A percentile compares a stretch with the other conserved stretches of the same genome.
phyloP scores from a whole-genome alignment of 1,140 invertebrate genomes.

The Drosophila elegans region DNA sequence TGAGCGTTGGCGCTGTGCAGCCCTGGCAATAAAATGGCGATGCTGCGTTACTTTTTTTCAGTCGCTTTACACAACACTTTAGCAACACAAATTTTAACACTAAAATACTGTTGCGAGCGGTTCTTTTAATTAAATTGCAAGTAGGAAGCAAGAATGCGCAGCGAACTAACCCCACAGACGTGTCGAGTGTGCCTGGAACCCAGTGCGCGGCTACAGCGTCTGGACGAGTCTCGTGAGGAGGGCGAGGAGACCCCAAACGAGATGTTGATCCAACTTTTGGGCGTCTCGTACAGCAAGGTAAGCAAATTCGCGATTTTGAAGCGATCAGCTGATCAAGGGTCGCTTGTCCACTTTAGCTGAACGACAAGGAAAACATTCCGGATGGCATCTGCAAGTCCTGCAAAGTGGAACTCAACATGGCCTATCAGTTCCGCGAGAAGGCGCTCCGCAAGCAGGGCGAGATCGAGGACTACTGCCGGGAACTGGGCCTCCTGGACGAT shows the following conservation, averaged over 20 bases:
- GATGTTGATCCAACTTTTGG: constrained; percentile 72
- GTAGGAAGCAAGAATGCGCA: constrained; percentile 46
- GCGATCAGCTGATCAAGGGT: background rate
- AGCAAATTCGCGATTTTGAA: background rate
- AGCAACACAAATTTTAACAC: constrained; percentile 72
- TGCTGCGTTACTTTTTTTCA: constrained; percentile 47
- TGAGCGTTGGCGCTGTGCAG: background rate
- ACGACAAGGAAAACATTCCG: constrained; percentile 65
- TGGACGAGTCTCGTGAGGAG: constrained; percentile 72
- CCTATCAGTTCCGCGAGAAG: constrained; percentile 76
- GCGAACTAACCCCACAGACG: constrained; percentile 65
- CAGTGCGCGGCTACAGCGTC: constrained; percentile 56
- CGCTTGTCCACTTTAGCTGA: constrained; percentile 25
- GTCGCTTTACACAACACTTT: constrained; percentile 78
- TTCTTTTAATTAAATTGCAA: constrained; percentile 63
- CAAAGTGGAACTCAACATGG: constrained; percentile 77
- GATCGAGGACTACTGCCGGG: constrained; percentile 57
- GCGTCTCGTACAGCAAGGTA: constrained; percentile 68
- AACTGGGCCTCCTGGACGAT: constrained; percentile 60
- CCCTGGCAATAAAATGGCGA: constrained; percentile 66
- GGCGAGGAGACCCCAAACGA: constrained; percentile 79
- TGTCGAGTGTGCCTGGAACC: constrained; percentile 73
- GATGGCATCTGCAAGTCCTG: constrained; percentile 74
- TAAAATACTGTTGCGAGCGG: constrained; percentile 65
- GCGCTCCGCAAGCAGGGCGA: constrained; percentile 63